phyloP scores from a whole-genome alignment of 2,113 vertebrate species.

The Ceratotherium simum region DNA sequence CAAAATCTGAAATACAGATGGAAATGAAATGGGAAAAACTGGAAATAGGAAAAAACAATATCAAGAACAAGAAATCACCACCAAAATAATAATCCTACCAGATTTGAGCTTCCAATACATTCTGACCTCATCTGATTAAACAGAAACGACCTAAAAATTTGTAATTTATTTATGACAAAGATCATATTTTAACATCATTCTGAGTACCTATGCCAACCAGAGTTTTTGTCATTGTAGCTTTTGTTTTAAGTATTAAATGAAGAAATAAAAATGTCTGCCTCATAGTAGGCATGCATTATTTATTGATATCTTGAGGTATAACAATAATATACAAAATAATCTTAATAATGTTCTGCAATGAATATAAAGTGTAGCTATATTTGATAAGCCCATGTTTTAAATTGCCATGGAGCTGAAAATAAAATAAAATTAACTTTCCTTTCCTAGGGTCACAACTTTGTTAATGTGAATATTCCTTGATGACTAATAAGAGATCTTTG shows the following conservation, averaged over 20 bases:
- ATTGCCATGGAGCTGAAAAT: neutral
- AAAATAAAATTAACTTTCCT: neutral
- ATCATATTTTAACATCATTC: neutral
- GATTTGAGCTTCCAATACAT: neutral
- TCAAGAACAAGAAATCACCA: neutral
- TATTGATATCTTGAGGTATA: neutral
- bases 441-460: neutral
- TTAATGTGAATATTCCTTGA: neutral
- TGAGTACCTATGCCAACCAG: neutral
- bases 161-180: neutral
- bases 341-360: neutral
- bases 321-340: neutral
- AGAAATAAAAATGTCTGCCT: neutral
- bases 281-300: neutral
- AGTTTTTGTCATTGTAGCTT: neutral
- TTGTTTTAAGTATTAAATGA: constrained; percentile 12
- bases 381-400: neutral
- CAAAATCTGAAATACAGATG: constrained; percentile 53
- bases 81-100: neutral
- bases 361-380: neutral
- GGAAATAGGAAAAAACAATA: neutral
- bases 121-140: neutral
- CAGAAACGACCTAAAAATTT: neutral
- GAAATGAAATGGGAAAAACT: constrained; percentile 24
- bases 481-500: constrained; percentile 10